Conservation (phyloP, 37 sponge, comb jelly and placozoan genomes). For the Halichondria panicea region DNA sequence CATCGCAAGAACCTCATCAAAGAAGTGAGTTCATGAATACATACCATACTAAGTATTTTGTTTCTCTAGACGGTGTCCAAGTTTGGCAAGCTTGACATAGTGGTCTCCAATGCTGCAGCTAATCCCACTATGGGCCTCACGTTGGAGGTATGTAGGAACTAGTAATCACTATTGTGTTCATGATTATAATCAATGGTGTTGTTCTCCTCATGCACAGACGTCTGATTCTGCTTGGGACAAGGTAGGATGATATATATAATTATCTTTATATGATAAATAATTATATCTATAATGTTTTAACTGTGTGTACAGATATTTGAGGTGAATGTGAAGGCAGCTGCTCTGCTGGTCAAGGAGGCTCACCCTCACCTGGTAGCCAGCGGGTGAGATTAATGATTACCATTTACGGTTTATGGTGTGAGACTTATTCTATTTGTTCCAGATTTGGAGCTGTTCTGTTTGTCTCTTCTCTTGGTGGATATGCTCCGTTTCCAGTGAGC, state of each 20-base stretch:
- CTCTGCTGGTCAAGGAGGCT: constrained; percentile 77
- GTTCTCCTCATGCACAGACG: constrained; percentile 13
- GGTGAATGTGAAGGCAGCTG: constrained; percentile 81
- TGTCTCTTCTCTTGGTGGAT: constrained; percentile 95
- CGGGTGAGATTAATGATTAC: no score
- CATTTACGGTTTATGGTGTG: no score
- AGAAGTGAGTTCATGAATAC: constrained; percentile 62
- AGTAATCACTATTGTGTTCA: no score
- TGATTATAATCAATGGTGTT: background rate
- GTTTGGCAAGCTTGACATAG: constrained; percentile 91
- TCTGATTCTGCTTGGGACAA: constrained; percentile 80
- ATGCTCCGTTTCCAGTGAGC: constrained; percentile 69
- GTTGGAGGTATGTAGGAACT: constrained; percentile 48
- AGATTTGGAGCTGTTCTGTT: constrained; percentile 81
- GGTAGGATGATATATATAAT: no score
- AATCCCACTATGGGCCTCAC: constrained; percentile 90
- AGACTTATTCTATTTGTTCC: no score
- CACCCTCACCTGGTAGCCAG: constrained; percentile 70
- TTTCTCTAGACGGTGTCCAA: constrained; percentile 71
- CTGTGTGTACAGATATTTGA: constrained; percentile 72
- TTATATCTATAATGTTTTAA: no score
- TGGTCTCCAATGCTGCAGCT: constrained; percentile 97
- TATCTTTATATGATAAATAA: no score
- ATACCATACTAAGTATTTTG: no score
- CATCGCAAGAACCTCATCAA: constrained; percentile 78